Conservation (phyloP, 2,888 invertebrate genomes). For the Augiades crinisus region DNA sequence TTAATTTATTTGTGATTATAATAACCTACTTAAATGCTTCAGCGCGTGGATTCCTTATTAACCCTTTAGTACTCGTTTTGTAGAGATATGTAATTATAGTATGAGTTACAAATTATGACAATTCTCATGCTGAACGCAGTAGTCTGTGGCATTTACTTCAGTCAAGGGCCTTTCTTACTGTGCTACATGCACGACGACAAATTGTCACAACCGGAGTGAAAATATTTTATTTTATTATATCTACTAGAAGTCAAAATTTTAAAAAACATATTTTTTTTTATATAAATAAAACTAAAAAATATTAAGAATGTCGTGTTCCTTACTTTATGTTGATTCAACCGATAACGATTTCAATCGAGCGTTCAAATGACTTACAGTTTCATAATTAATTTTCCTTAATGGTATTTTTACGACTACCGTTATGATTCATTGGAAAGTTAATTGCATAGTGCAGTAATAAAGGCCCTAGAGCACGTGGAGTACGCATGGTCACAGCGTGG, state of each 20-base stretch:
- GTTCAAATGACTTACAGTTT: neutral
- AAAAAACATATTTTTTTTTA: too few species aligned
- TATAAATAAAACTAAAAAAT: too few species aligned
- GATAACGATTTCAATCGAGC: neutral
- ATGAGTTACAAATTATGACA: neutral
- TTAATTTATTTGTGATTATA: neutral
- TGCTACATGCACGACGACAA: conserved; percentile 29
- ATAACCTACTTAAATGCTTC: too few species aligned
- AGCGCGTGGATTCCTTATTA: too few species aligned
- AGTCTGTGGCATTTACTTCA: conserved; percentile 43
- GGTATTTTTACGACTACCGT: neutral
- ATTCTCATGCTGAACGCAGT: conserved; percentile 33
- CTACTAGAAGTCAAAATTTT: too few species aligned
- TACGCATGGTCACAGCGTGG: conserved; percentile 66
- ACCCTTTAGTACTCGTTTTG: too few species aligned
- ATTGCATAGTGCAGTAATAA: conserved; percentile 48
- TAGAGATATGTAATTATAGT: neutral
- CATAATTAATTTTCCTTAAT: neutral
- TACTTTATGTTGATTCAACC: neutral
- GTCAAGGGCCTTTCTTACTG: conserved; percentile 49
- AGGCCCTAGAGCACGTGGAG: conserved; percentile 61
- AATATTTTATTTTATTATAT: neutral
- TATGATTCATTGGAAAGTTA: neutral
- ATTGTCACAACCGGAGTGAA: neutral
- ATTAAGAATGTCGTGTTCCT: too few species aligned